phyloP scores from a whole-genome alignment of 2,797 vertebrate species.

The Sebastes minor region DNA sequence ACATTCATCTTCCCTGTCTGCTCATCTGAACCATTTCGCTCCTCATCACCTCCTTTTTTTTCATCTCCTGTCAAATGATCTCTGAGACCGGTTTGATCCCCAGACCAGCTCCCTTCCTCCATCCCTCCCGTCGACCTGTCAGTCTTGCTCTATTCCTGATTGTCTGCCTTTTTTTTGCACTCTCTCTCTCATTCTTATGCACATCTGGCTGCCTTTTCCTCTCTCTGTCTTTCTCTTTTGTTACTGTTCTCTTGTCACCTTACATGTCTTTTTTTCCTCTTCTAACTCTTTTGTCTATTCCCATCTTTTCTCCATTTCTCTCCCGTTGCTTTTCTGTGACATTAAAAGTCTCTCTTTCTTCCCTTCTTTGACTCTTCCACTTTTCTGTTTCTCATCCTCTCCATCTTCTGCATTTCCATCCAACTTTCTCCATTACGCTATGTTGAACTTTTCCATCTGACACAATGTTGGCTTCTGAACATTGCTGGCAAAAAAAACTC shows the following conservation, averaged over 20 bases:
- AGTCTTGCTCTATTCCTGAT: constrained; percentile 52
- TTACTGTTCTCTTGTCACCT: constrained; percentile 14
- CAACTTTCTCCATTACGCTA: constrained; percentile 1
- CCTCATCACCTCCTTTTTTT: constrained; percentile 69
- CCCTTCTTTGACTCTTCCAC: background rate
- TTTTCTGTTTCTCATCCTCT: background rate
- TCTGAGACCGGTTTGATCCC: constrained; percentile 72
- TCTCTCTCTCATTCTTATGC: constrained; percentile 34
- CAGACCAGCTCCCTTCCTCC: constrained; percentile 56
- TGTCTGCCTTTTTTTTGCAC: constrained; percentile 26
- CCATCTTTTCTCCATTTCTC: background rate
- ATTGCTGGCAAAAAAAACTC: background rate
- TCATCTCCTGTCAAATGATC: constrained; percentile 77
- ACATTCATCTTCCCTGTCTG: constrained; percentile 61
- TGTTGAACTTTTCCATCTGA: background rate
- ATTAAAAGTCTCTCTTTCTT: background rate
- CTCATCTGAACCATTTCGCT: constrained; percentile 60
- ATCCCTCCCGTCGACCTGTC: constrained; percentile 48
- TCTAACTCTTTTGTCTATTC: constrained; percentile 13
- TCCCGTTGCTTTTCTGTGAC: background rate
- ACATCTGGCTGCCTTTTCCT: constrained; percentile 32
- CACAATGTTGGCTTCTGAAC: background rate
- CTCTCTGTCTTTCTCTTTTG: constrained; percentile 22
- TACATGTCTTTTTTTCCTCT: constrained; percentile 16
- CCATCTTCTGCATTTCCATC: constrained; percentile 6